A percentile compares a stretch with the other conserved stretches of the same genome.
phyloP scores from a whole-genome alignment of 2,797 vertebrate genomes.

The Coregonus sp. region DNA sequence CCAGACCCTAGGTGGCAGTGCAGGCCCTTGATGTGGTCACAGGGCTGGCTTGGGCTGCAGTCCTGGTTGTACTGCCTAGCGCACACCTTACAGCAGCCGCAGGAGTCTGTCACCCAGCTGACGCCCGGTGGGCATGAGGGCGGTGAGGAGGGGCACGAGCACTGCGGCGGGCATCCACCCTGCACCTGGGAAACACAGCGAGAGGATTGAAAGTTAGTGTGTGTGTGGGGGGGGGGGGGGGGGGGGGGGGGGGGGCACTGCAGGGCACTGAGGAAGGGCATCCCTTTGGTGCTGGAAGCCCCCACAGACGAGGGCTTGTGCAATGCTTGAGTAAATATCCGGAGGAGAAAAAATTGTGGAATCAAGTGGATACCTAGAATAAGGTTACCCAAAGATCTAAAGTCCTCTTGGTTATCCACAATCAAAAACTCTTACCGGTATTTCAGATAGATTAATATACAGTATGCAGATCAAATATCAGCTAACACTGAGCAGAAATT shows the following conservation, averaged over 20 bases:
- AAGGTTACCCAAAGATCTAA: neutral
- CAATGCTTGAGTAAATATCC: neutral
- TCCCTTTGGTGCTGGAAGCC: neutral
- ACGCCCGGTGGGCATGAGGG: conserved; percentile 54
- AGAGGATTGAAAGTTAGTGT: neutral
- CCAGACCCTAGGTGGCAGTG: conserved; percentile 57
- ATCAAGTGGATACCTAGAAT: neutral
- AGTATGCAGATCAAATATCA: neutral
- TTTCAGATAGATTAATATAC: neutral
- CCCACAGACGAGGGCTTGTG: neutral
- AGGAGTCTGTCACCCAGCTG: conserved; percentile 53
- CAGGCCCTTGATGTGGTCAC: conserved; percentile 68
- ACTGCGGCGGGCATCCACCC: conserved; percentile 44
- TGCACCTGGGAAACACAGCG: conserved; percentile 33
- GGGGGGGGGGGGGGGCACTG: neutral
- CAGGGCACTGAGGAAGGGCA: neutral
- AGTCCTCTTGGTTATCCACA: neutral
- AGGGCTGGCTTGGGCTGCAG: conserved; percentile 54
- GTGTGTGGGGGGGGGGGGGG: neutral
- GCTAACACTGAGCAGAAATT: neutral
- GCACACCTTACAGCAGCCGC: conserved; percentile 61
- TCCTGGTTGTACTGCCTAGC: conserved; percentile 66
- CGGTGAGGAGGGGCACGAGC: conserved; percentile 43
- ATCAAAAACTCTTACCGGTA: neutral
- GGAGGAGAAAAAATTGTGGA: neutral